These are phyloP conservation scores for Thrips palmi DNA, from an alignment of 1,140 invertebrate genomes.

Conservation along the genomic window DNA sequence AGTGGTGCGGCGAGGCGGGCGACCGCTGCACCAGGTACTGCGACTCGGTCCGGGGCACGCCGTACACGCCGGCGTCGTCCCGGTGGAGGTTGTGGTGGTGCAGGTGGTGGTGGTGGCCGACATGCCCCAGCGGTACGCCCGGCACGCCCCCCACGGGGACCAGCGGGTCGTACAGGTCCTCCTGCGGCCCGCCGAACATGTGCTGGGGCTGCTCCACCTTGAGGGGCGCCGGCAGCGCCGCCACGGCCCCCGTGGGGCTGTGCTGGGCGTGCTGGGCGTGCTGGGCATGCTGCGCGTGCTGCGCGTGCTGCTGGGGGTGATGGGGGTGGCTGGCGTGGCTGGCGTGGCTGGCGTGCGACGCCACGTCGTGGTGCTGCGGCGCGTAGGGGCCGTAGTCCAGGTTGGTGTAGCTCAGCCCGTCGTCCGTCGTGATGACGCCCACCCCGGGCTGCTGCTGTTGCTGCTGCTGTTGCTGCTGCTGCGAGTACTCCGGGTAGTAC, in stretches of 20 bases:
- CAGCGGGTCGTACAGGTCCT: too few relatives aligned
- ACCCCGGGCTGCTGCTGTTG: constrained; percentile 9
- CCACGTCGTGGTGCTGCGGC: not conserved
- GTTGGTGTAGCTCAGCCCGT: constrained; percentile 77
- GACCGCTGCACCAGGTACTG: constrained; percentile 1
- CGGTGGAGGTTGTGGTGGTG: constrained; percentile 28
- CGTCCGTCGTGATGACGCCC: constrained; percentile 61
- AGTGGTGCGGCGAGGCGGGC: constrained; percentile 3
- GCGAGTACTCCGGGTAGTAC: constrained; percentile 4
- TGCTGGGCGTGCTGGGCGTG: constrained; percentile 9
- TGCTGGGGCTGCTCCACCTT: not conserved
- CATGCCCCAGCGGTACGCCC: constrained; percentile 26
- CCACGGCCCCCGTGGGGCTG: constrained; percentile 13
- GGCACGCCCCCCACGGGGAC: too few relatives aligned
- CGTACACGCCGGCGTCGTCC: constrained; percentile 17
- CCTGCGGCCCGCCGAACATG: not conserved
- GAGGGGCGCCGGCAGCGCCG: not conserved
- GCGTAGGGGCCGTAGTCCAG: constrained; percentile 48
- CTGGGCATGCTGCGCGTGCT: not conserved
- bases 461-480: constrained; percentile 8
- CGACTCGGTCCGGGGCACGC: too few relatives aligned
- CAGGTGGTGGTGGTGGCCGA: constrained; percentile 16
- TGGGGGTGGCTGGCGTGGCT: constrained; percentile 7
- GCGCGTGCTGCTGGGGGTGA: constrained; percentile 8
- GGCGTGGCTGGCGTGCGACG: not conserved